Evolutionary conservation across 2,113 vertebrate genomes (phyloP).

Genomic region (Struthio camelus): DNA sequence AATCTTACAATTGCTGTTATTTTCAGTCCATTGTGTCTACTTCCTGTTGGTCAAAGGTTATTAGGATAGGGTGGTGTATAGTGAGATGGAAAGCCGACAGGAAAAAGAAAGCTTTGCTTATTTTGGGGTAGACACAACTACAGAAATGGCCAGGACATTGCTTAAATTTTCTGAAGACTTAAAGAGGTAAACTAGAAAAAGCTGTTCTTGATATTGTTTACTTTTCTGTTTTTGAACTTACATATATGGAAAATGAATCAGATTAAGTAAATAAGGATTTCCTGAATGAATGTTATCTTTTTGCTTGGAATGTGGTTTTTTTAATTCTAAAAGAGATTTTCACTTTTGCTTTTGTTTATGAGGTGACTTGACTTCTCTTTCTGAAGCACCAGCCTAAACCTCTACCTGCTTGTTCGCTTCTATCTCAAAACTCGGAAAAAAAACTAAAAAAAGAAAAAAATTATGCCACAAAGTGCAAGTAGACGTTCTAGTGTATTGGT

Average conservation of each 20-base stretch:
- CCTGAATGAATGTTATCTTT: not conserved
- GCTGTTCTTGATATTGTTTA: not conserved
- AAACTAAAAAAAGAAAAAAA: not conserved
- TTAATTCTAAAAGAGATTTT: not conserved
- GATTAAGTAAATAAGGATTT: not conserved
- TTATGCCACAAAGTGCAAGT: not conserved
- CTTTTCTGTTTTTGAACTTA: not conserved
- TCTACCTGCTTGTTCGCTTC: not conserved
- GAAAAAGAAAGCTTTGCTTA: constrained; percentile 73
- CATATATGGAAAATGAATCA: not conserved
- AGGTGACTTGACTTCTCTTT: not conserved
- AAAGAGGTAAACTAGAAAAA: constrained; percentile 50
- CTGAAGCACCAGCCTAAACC: not conserved
- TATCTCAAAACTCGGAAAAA: not conserved
- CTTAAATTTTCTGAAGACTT: constrained; percentile 47
- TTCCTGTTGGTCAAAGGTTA: constrained; percentile 95
- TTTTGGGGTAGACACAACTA: constrained; percentile 56
- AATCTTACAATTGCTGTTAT: constrained; percentile 83
- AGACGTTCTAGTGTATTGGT: not conserved
- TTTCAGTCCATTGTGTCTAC: constrained; percentile 94
- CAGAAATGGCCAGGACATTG: constrained; percentile 30
- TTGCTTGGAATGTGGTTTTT: not conserved
- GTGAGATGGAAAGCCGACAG: constrained; percentile 72
- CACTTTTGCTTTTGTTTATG: not conserved
- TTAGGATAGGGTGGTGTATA: constrained; percentile 88